Evolutionary conservation across 2,113 vertebrate species (phyloP).

Genomic region (Oryzias woworae): DNA sequence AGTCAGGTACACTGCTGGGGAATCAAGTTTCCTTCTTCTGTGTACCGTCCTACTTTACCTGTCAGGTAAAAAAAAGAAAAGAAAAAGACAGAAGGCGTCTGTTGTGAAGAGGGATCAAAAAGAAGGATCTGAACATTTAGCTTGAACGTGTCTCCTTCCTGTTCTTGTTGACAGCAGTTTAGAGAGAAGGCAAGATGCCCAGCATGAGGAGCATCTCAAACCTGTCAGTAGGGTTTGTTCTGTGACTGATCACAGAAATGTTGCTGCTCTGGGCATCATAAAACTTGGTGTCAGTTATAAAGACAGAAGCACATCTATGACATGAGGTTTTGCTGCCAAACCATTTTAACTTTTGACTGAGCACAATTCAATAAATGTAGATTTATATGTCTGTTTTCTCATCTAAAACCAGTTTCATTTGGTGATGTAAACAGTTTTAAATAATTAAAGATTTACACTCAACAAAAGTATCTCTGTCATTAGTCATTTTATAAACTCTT

Average conservation of each 20-base stretch:
- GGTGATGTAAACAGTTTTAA: too few relatives aligned
- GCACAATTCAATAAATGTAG: too few relatives aligned
- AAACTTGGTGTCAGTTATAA: too few relatives aligned
- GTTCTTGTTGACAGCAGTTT: constrained; percentile 16
- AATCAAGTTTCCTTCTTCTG: constrained; percentile 24
- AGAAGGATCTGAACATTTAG: constrained; percentile 7
- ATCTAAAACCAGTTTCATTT: too few relatives aligned
- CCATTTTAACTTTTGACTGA: too few relatives aligned
- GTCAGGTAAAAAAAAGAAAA: not conserved
- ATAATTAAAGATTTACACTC: too few relatives aligned
- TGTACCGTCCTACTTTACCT: constrained; percentile 4
- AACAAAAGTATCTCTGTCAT: too few relatives aligned
- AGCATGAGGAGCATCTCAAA: constrained; percentile 10
- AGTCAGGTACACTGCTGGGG: constrained; percentile 53
- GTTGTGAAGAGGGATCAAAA: constrained; percentile 20
- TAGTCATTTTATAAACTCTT: too few relatives aligned
- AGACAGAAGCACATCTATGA: too few relatives aligned
- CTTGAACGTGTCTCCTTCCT: constrained; percentile 8
- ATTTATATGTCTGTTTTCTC: too few relatives aligned
- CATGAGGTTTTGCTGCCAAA: too few relatives aligned
- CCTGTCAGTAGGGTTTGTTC: constrained; percentile 5
- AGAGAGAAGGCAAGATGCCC: not conserved
- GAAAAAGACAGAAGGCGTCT: not conserved
- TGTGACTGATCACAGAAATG: constrained; percentile 2
- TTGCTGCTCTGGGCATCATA: not conserved